Evolutionary conservation across 2,888 invertebrate species (phyloP).

Genomic region (Brachyptera risi): DNA sequence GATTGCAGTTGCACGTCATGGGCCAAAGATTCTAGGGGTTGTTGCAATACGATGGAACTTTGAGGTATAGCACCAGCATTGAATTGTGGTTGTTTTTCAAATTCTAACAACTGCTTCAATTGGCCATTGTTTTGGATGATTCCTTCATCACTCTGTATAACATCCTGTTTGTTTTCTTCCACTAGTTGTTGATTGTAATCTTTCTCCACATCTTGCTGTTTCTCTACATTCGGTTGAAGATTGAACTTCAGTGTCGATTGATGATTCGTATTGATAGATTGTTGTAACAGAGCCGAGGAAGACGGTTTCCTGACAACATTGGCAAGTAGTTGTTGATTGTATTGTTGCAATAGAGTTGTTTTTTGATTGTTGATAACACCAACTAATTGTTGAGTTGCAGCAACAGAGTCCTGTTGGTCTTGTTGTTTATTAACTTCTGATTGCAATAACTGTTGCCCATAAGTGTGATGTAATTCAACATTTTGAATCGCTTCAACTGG

Average conservation of each 20-base stretch:
- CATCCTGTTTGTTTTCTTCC: conserved; percentile 23
- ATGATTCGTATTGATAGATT: conserved; percentile 4
- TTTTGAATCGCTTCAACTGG: too few species aligned
- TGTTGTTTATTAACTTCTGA: conserved; percentile 2
- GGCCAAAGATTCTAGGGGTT: not conserved
- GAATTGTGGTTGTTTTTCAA: not conserved
- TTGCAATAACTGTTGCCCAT: not conserved
- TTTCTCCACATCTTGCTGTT: conserved; percentile 4
- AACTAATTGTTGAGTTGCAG: not conserved
- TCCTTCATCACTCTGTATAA: not conserved
- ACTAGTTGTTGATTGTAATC: conserved; percentile 24
- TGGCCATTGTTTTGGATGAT: not conserved
- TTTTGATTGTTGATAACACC: not conserved
- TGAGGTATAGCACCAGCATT: too few species aligned
- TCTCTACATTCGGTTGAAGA: not conserved
- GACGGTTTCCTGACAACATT: conserved; percentile 5
- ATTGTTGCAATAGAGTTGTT: not conserved
- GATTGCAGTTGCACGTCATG: not conserved
- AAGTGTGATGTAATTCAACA: too few species aligned
- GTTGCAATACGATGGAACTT: too few species aligned
- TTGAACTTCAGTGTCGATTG: conserved; percentile 1
- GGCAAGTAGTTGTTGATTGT: conserved; percentile 13
- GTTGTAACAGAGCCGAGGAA: conserved; percentile 5
- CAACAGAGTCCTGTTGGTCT: not conserved
- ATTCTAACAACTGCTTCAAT: not conserved